A percentile compares a stretch with the other conserved stretches of the same genome.
Evolutionary conservation across 2,888 invertebrate species (phyloP).

Genomic region (Patella caerulea): DNA sequence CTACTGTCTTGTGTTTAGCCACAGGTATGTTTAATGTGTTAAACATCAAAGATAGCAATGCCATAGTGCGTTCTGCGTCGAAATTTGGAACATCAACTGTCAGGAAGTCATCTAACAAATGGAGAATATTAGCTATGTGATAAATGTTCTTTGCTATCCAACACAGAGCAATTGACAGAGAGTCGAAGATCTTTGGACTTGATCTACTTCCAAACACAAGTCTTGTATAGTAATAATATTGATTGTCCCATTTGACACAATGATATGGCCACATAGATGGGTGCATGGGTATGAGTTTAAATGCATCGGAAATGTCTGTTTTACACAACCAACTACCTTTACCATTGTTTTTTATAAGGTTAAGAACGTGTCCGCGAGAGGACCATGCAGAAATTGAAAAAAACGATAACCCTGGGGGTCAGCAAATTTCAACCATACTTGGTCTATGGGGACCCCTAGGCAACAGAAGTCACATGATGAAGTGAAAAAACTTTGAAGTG

Average conservation of each 20-base stretch:
- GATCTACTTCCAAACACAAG: conserved; percentile 12
- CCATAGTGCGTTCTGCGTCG: conserved; percentile 34
- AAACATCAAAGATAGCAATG: conserved; percentile 28
- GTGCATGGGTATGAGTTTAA: conserved; percentile 14
- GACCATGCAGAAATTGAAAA: too few species aligned
- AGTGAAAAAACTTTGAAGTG: too few species aligned
- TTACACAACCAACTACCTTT: conserved; percentile 18
- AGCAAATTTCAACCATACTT: too few species aligned
- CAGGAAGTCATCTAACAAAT: conserved; percentile 17
- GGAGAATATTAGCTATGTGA: neutral
- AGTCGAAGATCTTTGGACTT: conserved; percentile 16
- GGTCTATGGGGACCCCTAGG: too few species aligned
- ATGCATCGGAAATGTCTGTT: conserved; percentile 21
- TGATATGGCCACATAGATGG: conserved; percentile 5
- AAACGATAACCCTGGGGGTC: too few species aligned
- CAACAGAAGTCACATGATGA: too few species aligned
- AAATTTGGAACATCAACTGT: conserved; percentile 10
- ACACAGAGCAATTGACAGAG: neutral
- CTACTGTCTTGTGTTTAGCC: conserved; percentile 30
- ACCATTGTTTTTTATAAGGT: neutral
- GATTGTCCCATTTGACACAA: conserved; percentile 10
- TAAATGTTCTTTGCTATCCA: conserved; percentile 8
- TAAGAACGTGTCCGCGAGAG: too few species aligned
- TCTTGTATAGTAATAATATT: conserved; percentile 17
- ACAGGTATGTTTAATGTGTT: conserved; percentile 31